Conservation (phyloP, 2,888 invertebrate genomes). For the Ormyrus pomaceus region DNA sequence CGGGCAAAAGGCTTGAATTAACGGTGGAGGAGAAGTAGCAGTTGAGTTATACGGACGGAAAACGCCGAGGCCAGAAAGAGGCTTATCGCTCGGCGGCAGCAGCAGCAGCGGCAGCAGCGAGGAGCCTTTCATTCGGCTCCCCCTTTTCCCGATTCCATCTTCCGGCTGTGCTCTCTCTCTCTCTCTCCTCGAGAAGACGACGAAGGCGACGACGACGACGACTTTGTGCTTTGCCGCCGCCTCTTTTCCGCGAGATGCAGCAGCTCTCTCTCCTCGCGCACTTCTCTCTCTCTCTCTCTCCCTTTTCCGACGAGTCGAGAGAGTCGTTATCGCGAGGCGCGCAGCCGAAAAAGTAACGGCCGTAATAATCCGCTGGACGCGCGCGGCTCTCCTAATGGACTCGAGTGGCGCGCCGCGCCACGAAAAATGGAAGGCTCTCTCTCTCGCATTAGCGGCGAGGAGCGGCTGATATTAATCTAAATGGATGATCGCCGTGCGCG, state of each 20-base stretch:
- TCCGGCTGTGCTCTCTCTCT: background rate
- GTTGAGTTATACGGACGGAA: conserved; percentile 35
- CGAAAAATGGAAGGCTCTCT: conserved; percentile 12
- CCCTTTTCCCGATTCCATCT: background rate
- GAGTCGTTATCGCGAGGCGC: conserved; percentile 7
- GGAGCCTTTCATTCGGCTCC: background rate
- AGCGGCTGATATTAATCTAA: conserved; percentile 4
- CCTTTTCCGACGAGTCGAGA: conserved; percentile 1
- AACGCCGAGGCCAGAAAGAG: conserved; percentile 33
- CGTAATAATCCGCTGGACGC: conserved; percentile 1
- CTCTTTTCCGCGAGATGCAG: no score
- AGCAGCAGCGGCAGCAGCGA: conserved; percentile 1
- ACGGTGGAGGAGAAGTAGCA: conserved; percentile 12
- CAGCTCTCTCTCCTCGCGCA: background rate
- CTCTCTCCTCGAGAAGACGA: no score
- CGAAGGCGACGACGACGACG: no score
- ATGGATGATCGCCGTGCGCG: conserved; percentile 4
- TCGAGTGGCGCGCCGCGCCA: background rate
- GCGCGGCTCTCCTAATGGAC: background rate
- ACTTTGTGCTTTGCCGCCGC: no score
- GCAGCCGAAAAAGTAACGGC: conserved; percentile 19
- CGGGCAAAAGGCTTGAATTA: conserved; percentile 45
- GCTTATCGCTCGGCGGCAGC: conserved; percentile 42
- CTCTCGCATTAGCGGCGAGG: background rate
- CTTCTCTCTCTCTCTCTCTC: background rate